Evolutionary conservation across 2,113 vertebrate species (phyloP).

Genomic region (Pleuronectes platessa): DNA sequence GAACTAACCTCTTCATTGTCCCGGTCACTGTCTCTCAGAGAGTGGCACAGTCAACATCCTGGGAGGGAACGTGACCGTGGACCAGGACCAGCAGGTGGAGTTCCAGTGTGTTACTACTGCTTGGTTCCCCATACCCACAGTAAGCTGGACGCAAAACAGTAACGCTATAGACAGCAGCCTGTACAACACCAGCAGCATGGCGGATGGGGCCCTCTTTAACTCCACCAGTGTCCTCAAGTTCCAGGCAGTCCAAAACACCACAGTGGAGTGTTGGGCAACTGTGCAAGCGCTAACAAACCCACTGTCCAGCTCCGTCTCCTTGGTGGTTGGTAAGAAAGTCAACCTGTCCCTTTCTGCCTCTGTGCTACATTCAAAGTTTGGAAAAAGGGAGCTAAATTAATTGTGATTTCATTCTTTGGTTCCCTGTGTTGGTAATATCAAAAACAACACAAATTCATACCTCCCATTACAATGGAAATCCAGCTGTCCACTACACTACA

Average conservation of each 20-base stretch:
- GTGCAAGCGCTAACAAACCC: conserved; percentile 72
- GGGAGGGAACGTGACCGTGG: conserved; percentile 72
- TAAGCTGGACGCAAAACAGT: conserved; percentile 85
- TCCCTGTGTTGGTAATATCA: no score
- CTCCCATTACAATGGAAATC: no score
- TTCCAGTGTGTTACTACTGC: conserved; percentile 82
- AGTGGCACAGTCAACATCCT: conserved; percentile 83
- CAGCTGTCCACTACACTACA: no score
- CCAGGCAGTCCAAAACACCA: conserved; percentile 67
- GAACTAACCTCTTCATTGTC: not conserved
- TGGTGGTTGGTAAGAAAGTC: conserved; percentile 79
- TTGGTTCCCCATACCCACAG: conserved; percentile 84
- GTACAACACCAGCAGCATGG: conserved; percentile 73
- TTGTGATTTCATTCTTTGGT: no score
- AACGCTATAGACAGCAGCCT: conserved; percentile 43
- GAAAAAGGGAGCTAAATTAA: no score
- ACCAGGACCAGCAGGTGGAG: conserved; percentile 75
- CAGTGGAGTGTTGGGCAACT: conserved; percentile 83
- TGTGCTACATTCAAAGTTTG: not conserved
- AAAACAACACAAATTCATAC: no score
- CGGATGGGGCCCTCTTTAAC: conserved; percentile 61
- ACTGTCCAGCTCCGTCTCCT: conserved; percentile 72
- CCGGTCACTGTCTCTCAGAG: conserved; percentile 72
- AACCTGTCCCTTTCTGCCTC: not conserved
- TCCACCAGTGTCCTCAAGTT: conserved; percentile 82